phyloP scores from a whole-genome alignment of 2,113 vertebrate genomes.

The Calypte anna region DNA sequence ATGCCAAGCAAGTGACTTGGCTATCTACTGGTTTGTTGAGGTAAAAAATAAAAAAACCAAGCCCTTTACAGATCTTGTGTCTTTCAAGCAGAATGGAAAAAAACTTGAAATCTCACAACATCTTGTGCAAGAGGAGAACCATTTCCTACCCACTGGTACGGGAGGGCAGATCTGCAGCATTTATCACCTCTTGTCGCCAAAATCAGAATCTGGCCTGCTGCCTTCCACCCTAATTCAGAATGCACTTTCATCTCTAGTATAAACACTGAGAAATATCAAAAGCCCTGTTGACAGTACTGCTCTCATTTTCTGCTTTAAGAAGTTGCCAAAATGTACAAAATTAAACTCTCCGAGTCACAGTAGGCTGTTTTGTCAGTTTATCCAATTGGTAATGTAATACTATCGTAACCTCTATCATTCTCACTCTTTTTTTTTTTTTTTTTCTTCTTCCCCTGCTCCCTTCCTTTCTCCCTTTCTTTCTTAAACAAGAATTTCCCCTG shows the following conservation, averaged over 20 bases:
- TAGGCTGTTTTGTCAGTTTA: slow-evolving; percentile 71
- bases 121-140: slow-evolving; percentile 21
- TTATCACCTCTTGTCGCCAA: slow-evolving; percentile 65
- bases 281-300: slow-evolving; percentile 60
- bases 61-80: not conserved
- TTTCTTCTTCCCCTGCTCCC: not conserved
- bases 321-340: slow-evolving; percentile 75
- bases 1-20: not conserved
- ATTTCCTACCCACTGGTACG: not conserved
- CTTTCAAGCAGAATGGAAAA: not conserved
- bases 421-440: not conserved
- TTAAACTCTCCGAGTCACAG: slow-evolving; percentile 60
- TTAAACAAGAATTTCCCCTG: slow-evolving; percentile 2
- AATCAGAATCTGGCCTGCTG: slow-evolving; percentile 33
- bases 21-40: not conserved
- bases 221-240: slow-evolving; percentile 62
- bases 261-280: slow-evolving; percentile 70
- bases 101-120: not conserved
- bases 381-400: slow-evolving; percentile 70
- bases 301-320: slow-evolving; percentile 69
- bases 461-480: not conserved
- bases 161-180: not conserved
- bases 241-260: slow-evolving; percentile 71
- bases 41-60: not conserved
- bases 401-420: slow-evolving; percentile 49